These are phyloP conservation scores for Thripadectes ignobilis DNA, from an alignment of 2,797 vertebrate genomes.

Conservation along the genomic window DNA sequence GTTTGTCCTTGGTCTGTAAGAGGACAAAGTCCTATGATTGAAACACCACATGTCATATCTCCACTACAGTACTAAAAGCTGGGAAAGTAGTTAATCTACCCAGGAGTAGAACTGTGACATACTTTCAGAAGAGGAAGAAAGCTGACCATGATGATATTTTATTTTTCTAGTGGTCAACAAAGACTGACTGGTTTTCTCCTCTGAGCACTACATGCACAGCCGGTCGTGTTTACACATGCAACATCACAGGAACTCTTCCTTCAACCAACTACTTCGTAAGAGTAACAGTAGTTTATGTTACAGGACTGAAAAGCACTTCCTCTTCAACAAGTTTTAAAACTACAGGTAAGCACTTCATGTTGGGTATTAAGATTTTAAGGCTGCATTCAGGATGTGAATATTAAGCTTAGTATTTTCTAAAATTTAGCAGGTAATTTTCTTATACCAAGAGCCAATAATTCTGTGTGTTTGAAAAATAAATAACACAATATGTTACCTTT, in stretches of 20 bases:
- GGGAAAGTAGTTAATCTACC: background rate
- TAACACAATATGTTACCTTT: background rate
- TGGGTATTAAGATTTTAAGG: background rate
- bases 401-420: background rate
- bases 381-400: background rate
- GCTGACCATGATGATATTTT: background rate
- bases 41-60: background rate
- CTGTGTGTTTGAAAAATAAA: background rate
- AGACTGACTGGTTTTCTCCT: slow-evolving; percentile 58
- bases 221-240: slow-evolving; percentile 54
- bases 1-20: background rate
- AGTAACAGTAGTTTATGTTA: slow-evolving; percentile 62
- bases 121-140: background rate
- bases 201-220: slow-evolving; percentile 9
- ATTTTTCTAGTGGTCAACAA: slow-evolving; percentile 63
- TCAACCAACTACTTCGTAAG: slow-evolving; percentile 60
- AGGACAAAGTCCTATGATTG: background rate
- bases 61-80: background rate
- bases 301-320: slow-evolving; percentile 67
- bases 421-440: background rate
- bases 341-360: slow-evolving; percentile 39
- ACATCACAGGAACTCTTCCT: slow-evolving; percentile 62
- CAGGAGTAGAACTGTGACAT: background rate
- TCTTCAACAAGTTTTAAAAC: slow-evolving; percentile 72
- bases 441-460: background rate